Conservation (phyloP, 1,140 invertebrate genomes). For the Platyscapa corneri region DNA sequence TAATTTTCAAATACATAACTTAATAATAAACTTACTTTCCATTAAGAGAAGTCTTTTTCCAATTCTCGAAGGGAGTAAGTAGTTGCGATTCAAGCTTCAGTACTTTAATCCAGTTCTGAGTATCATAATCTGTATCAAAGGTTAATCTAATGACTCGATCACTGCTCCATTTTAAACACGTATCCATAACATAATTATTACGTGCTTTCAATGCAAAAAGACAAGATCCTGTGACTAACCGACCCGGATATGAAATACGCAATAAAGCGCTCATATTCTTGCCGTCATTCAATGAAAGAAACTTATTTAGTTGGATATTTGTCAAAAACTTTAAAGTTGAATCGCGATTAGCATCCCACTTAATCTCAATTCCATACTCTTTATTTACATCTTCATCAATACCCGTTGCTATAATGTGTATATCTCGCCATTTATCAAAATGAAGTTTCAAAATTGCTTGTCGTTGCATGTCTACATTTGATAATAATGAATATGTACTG, state of each 20-base stretch:
- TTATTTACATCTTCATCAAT: slow-evolving; percentile 77
- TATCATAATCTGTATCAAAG: slow-evolving; percentile 73
- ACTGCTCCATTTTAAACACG: slow-evolving; percentile 76
- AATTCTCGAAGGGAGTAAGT: slow-evolving; percentile 83
- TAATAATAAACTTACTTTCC: slow-evolving; percentile 73
- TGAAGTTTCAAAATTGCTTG: slow-evolving; percentile 79
- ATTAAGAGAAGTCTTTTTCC: slow-evolving; percentile 80
- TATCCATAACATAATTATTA: slow-evolving; percentile 73
- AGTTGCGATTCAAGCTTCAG: slow-evolving; percentile 75
- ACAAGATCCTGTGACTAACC: slow-evolving; percentile 79
- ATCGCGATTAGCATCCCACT: slow-evolving; percentile 89
- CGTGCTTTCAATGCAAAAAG: slow-evolving; percentile 63
- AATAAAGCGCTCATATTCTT: slow-evolving; percentile 79
- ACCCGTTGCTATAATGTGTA: slow-evolving; percentile 79
- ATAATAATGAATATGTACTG: slow-evolving; percentile 78
- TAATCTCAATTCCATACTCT: slow-evolving; percentile 80
- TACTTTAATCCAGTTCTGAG: slow-evolving; percentile 67
- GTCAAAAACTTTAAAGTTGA: slow-evolving; percentile 80
- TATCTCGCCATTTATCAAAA: slow-evolving; percentile 83
- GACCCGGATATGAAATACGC: slow-evolving; percentile 82
- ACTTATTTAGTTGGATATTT: slow-evolving; percentile 73
- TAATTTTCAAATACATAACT: background rate
- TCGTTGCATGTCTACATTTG: slow-evolving; percentile 73
- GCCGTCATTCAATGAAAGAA: slow-evolving; percentile 66
- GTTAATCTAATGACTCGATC: slow-evolving; percentile 74